These are phyloP conservation scores for Plebejus anna DNA, from an alignment of 2,888 invertebrate genomes.

Conservation along the genomic window DNA sequence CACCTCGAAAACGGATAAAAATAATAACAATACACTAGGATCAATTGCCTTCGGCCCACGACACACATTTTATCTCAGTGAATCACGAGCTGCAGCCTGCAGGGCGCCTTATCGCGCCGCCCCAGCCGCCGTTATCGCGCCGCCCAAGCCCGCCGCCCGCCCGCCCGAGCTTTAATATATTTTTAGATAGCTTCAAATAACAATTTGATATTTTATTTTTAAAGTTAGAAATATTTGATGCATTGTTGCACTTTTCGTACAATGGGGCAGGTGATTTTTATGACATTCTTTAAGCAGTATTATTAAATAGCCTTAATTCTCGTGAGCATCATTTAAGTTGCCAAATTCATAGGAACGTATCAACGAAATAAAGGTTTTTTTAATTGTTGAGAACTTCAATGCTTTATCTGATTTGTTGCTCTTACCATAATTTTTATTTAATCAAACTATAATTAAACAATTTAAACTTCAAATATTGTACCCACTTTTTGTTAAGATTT, in stretches of 20 bases:
- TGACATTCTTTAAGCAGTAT: not conserved
- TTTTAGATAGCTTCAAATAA: constrained; percentile 32
- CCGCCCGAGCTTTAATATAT: constrained; percentile 31
- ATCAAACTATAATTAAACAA: too few species aligned
- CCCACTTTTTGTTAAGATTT: too few species aligned
- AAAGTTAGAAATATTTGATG: constrained; percentile 17
- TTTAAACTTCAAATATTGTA: too few species aligned
- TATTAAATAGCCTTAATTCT: not conserved
- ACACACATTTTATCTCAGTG: constrained; percentile 46
- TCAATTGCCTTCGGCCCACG: constrained; percentile 40
- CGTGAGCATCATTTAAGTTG: not conserved
- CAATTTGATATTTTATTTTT: constrained; percentile 29
- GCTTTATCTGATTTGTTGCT: too few species aligned
- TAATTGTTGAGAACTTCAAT: too few species aligned
- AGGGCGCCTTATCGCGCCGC: constrained; percentile 44
- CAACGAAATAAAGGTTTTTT: not conserved
- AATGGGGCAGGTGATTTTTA: not conserved
- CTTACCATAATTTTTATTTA: too few species aligned
- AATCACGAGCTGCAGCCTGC: constrained; percentile 42
- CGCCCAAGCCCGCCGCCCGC: constrained; percentile 30
- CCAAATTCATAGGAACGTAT: not conserved
- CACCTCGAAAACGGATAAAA: constrained; percentile 31
- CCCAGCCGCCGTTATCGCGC: constrained; percentile 41
- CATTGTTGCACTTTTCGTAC: constrained; percentile 10
- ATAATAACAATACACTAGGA: constrained; percentile 35